Evolutionary conservation across 2,888 invertebrate species (phyloP).

Genomic region (Dysmachus trigonus): DNA sequence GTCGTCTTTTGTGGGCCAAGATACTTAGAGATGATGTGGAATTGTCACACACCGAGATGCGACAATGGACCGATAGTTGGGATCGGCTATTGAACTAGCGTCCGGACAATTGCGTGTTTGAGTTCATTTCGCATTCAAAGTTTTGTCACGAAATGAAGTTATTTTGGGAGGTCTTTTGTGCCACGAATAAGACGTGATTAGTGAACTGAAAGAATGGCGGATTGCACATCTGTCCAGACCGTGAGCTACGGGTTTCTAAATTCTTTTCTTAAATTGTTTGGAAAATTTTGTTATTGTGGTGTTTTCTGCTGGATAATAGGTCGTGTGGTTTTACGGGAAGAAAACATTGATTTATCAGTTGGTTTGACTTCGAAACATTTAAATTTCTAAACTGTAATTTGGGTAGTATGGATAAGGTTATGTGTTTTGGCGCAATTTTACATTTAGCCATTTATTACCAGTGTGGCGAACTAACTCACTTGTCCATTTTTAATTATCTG

Average conservation of each 20-base stretch:
- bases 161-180: constrained; percentile 40
- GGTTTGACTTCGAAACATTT: not conserved
- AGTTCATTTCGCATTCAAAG: constrained; percentile 29
- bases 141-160: constrained; percentile 31
- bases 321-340: not conserved
- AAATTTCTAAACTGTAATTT: not conserved
- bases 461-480: no score
- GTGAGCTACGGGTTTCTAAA: not conserved
- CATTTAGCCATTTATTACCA: not conserved
- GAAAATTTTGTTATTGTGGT: not conserved
- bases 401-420: not conserved
- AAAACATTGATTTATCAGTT: not conserved
- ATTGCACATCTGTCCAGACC: constrained; percentile 2
- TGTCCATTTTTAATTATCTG: no score
- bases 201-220: constrained; percentile 9
- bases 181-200: constrained; percentile 20
- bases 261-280: constrained; percentile 26
- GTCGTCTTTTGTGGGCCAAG: constrained; percentile 3
- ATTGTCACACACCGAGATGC: not conserved
- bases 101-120: constrained; percentile 29
- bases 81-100: constrained; percentile 1
- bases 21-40: constrained; percentile 2
- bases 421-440: not conserved
- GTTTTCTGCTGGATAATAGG: not conserved
- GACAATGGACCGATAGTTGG: not conserved